Conservation (phyloP, 1,140 invertebrate species). For the Acromyrmex heyeri region DNA sequence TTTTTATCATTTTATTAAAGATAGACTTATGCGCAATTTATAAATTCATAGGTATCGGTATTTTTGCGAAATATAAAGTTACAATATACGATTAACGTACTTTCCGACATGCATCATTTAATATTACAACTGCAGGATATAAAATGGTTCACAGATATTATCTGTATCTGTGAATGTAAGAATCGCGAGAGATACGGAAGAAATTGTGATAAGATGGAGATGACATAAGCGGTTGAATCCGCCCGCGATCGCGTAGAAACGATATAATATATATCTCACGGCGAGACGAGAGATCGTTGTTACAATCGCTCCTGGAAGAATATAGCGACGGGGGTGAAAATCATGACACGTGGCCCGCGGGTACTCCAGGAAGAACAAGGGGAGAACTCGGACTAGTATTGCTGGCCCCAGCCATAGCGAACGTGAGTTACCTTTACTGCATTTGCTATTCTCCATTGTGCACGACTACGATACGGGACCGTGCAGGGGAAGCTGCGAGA, state of each 20-base stretch:
- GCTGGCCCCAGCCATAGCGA: conserved; percentile 60
- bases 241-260: conserved; percentile 26
- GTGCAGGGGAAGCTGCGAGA: conserved; percentile 79
- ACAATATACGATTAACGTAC: background rate
- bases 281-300: conserved; percentile 55
- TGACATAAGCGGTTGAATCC: background rate
- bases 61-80: background rate
- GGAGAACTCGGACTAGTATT: conserved; percentile 54
- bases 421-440: conserved; percentile 83
- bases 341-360: conserved; percentile 78
- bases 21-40: background rate
- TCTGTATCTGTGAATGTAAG: conserved; percentile 26
- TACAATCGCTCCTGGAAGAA: conserved; percentile 47
- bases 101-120: background rate
- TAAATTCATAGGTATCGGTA: background rate
- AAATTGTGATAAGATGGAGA: conserved; percentile 30
- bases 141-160: conserved; percentile 33
- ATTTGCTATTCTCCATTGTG: conserved; percentile 83
- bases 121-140: conserved; percentile 11
- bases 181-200: conserved; percentile 14
- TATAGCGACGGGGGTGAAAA: conserved; percentile 72
- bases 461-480: conserved; percentile 79
- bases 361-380: conserved; percentile 63
- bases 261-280: conserved; percentile 44
- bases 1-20: background rate